Percentiles rank a stretch among this genome's conserved stretches.
Evolutionary conservation across 2,113 vertebrate genomes (phyloP).

Genomic region (Asarcornis scutulata): DNA sequence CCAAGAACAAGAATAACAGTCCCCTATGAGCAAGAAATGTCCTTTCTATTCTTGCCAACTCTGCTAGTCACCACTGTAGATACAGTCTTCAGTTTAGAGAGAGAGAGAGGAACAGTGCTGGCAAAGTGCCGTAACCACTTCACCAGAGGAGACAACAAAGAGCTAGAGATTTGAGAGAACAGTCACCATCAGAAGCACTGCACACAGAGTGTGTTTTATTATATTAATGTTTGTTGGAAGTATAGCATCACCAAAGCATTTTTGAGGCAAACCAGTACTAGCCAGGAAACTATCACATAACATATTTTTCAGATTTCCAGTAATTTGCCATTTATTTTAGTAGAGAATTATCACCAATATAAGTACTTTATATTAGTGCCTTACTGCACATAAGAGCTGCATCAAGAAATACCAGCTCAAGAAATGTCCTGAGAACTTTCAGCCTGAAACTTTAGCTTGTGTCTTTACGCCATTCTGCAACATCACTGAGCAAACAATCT

Average conservation of each 20-base stretch:
- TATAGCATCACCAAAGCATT: constrained; percentile 62
- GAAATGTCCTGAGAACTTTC: neutral
- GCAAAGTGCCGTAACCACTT: constrained; percentile 22
- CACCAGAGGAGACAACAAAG: constrained; percentile 35
- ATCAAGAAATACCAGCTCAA: constrained; percentile 1
- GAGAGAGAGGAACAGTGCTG: neutral
- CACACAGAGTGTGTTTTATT: constrained; percentile 40
- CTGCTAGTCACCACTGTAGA: neutral
- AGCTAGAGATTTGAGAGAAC: constrained; percentile 45
- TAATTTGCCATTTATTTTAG: neutral
- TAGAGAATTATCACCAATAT: neutral
- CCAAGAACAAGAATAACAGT: neutral
- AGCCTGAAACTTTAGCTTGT: neutral
- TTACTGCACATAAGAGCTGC: neutral
- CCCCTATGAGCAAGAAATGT: constrained; percentile 1
- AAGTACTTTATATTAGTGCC: neutral
- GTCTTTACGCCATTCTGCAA: neutral
- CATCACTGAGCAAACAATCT: neutral
- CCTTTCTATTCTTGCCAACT: neutral
- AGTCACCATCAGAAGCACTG: constrained; percentile 50
- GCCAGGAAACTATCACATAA: constrained; percentile 28
- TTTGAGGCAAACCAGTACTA: constrained; percentile 67
- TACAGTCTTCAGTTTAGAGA: neutral
- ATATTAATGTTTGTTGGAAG: constrained; percentile 53
- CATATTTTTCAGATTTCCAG: constrained; percentile 53